Evolutionary conservation across 2,888 invertebrate genomes (phyloP).

Genomic region (Lymantria monacha): DNA sequence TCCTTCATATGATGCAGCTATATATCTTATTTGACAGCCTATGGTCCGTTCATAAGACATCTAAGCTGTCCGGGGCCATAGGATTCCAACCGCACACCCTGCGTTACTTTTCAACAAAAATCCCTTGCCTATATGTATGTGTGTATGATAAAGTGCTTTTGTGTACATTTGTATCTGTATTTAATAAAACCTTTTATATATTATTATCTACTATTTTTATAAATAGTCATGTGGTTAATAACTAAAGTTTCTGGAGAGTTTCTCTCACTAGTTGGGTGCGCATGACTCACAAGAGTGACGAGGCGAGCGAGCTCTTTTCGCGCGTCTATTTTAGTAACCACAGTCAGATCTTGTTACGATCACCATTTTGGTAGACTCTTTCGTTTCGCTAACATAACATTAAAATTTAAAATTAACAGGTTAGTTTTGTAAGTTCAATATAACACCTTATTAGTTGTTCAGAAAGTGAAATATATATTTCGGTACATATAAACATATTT

Average conservation of each 20-base stretch:
- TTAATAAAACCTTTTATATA: too few species aligned
- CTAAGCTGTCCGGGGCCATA: too few species aligned
- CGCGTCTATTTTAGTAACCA: slow-evolving; percentile 52
- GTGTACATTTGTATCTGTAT: too few species aligned
- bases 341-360: slow-evolving; percentile 71
- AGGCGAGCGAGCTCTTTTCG: slow-evolving; percentile 42
- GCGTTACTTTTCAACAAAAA: too few species aligned
- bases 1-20: too few species aligned
- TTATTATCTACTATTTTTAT: slow-evolving; percentile 7
- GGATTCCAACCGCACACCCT: too few species aligned
- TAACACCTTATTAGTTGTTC: too few species aligned
- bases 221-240: too few species aligned
- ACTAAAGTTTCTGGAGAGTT: too few species aligned
- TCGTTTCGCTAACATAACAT: slow-evolving; percentile 11
- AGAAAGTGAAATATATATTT: background rate
- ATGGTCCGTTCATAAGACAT: too few species aligned
- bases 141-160: slow-evolving; percentile 34
- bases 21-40: too few species aligned
- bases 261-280: slow-evolving; percentile 11
- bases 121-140: slow-evolving; percentile 21
- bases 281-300: slow-evolving; percentile 45
- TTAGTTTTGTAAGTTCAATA: background rate
- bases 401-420: background rate
- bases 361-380: slow-evolving; percentile 59
- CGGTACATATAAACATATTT: too few species aligned